Evolutionary conservation across 2,888 invertebrate genomes (phyloP).

Genomic region (Cryptocephalus moraei): DNA sequence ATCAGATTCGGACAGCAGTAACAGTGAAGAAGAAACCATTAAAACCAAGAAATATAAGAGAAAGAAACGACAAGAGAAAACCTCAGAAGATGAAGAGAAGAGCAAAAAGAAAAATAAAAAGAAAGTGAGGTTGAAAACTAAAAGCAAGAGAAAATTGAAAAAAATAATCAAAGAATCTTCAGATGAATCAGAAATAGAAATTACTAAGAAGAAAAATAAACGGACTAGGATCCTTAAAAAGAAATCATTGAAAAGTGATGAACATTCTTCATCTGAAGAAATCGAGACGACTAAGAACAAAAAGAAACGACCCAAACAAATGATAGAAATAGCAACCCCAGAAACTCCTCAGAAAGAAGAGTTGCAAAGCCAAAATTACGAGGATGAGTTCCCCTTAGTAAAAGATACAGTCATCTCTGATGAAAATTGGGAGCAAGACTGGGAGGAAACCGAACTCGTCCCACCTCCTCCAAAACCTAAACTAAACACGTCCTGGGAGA

Average conservation of each 20-base stretch:
- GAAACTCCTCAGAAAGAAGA: neutral
- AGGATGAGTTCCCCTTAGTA: constrained; percentile 6
- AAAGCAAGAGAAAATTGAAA: constrained; percentile 1
- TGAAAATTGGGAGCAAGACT: constrained; percentile 15
- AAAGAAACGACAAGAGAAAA: neutral
- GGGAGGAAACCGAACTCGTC: constrained; percentile 21
- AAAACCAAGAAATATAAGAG: neutral
- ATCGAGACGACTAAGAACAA: neutral
- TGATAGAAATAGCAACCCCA: constrained; percentile 3
- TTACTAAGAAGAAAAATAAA: constrained; percentile 2
- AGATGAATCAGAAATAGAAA: constrained; percentile 10
- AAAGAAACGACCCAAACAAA: neutral
- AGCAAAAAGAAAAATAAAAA: constrained; percentile 3
- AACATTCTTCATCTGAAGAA: constrained; percentile 17
- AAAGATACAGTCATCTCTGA: constrained; percentile 12
- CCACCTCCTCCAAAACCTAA: constrained; percentile 10
- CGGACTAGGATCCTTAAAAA: constrained; percentile 1
- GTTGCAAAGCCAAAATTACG: neutral
- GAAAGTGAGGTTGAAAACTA: constrained; percentile 1
- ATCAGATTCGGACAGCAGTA: neutral
- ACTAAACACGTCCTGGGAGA: constrained; percentile 25
- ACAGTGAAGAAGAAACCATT: too few species aligned
- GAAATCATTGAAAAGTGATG: constrained; percentile 10
- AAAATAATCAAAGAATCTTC: constrained; percentile 1
- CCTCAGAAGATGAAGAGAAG: neutral